Evolutionary conservation across 1,140 invertebrate species (phyloP).

Genomic region (Drosophila sechellia): DNA sequence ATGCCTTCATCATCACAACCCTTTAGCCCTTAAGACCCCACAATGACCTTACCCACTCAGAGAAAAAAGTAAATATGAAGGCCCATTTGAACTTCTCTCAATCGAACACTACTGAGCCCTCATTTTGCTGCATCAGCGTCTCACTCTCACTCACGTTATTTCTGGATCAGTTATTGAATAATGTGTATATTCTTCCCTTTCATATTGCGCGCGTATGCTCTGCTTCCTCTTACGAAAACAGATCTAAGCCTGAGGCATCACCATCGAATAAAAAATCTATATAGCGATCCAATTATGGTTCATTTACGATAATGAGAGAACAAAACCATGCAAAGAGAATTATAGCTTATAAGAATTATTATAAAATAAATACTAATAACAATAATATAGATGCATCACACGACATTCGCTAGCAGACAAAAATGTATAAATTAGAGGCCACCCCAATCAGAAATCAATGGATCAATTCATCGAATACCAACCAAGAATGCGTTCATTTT

Average conservation of each 20-base stretch:
- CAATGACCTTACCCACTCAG: background rate
- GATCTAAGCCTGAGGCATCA: slow-evolving; percentile 65
- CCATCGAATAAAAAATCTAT: slow-evolving; percentile 54
- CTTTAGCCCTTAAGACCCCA: background rate
- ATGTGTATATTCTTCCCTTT: slow-evolving; percentile 75
- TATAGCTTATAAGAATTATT: slow-evolving; percentile 84
- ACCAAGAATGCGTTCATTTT: slow-evolving; percentile 81
- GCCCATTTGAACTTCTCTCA: slow-evolving; percentile 16
- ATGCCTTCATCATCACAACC: slow-evolving; percentile 4
- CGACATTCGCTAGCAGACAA: slow-evolving; percentile 77
- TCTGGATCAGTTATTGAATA: slow-evolving; percentile 33
- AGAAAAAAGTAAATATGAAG: slow-evolving; percentile 16
- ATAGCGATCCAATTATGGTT: slow-evolving; percentile 67
- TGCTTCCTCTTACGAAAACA: slow-evolving; percentile 58
- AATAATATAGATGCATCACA: slow-evolving; percentile 82
- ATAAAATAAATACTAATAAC: slow-evolving; percentile 73
- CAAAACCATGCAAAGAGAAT: slow-evolving; percentile 84
- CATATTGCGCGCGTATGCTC: slow-evolving; percentile 56
- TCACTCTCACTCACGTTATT: slow-evolving; percentile 9
- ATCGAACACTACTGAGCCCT: slow-evolving; percentile 53
- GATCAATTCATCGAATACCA: slow-evolving; percentile 63
- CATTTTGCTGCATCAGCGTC: slow-evolving; percentile 54
- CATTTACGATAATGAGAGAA: slow-evolving; percentile 75
- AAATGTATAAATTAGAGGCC: slow-evolving; percentile 73
- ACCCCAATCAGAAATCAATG: slow-evolving; percentile 48